Evolutionary conservation across 2,888 invertebrate species (phyloP).

Genomic region (Acholoe squamosa): DNA sequence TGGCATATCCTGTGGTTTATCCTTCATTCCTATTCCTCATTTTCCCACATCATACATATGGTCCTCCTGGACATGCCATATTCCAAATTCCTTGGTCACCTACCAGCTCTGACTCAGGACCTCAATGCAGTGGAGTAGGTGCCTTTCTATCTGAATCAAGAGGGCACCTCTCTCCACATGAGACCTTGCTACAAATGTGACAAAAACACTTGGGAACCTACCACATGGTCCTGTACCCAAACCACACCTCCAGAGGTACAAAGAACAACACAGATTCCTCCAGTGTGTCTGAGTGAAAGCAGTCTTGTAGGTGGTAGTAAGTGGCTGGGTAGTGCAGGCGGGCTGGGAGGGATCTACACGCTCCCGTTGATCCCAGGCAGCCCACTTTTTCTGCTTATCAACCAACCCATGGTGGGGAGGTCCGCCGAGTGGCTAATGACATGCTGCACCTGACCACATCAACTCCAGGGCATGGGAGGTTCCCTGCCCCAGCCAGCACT

Average conservation of each 20-base stretch:
- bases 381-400: not conserved
- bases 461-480: slow-evolving; percentile 20
- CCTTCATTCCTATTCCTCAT: too few relatives aligned
- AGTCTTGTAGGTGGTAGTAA: not conserved
- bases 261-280: not conserved
- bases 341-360: not conserved
- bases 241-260: not conserved
- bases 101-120: too few relatives aligned
- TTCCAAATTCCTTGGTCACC: too few relatives aligned
- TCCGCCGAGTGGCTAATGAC: slow-evolving; percentile 25
- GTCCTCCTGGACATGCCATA: too few relatives aligned
- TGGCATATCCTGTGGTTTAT: too few relatives aligned
- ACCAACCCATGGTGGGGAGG: not conserved
- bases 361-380: not conserved
- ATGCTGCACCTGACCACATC: slow-evolving; percentile 26
- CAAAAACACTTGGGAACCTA: not conserved
- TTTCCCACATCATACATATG: too few relatives aligned
- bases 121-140: too few relatives aligned
- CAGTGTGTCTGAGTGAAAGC: not conserved
- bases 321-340: not conserved
- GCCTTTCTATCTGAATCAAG: too few relatives aligned
- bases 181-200: not conserved
- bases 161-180: not conserved
- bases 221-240: not conserved
- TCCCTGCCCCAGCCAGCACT: slow-evolving; percentile 8